Conservation (phyloP, 2,888 invertebrate genomes). For the Sepiola atlantica region DNA sequence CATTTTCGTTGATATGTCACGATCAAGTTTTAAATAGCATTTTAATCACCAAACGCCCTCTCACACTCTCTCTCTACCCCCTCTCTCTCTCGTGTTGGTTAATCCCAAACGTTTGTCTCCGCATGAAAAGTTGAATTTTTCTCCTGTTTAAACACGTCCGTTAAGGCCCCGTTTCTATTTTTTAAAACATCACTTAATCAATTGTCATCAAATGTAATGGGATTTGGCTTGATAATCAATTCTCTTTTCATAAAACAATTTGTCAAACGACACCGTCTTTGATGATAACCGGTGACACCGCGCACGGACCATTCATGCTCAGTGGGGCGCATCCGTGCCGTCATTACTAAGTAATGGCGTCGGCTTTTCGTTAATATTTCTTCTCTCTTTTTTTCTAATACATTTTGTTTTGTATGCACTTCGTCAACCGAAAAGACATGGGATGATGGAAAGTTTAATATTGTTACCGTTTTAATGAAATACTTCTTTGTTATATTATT, state of each 20-base stretch:
- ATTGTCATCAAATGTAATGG: background rate
- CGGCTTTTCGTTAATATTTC: background rate
- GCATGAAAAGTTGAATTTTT: background rate
- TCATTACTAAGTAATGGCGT: background rate
- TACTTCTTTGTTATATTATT: background rate
- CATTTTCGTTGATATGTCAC: too few species aligned
- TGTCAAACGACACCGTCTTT: background rate
- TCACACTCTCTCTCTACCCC: background rate
- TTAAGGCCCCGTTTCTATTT: background rate
- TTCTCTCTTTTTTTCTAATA: background rate
- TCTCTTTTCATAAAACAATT: conserved; percentile 21
- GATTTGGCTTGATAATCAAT: background rate
- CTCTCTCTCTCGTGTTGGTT: background rate
- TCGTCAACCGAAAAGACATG: background rate
- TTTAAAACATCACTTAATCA: background rate
- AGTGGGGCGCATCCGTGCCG: background rate
- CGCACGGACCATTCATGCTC: background rate
- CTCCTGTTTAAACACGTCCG: background rate
- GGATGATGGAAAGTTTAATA: background rate
- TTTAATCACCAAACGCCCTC: too few species aligned
- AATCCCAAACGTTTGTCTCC: background rate
- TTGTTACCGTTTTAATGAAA: background rate
- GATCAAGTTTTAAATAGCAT: too few species aligned
- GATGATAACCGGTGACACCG: background rate
- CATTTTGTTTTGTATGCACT: background rate